phyloP scores from a whole-genome alignment of 2,113 vertebrate genomes.

The Herpailurus yagouaroundi region DNA sequence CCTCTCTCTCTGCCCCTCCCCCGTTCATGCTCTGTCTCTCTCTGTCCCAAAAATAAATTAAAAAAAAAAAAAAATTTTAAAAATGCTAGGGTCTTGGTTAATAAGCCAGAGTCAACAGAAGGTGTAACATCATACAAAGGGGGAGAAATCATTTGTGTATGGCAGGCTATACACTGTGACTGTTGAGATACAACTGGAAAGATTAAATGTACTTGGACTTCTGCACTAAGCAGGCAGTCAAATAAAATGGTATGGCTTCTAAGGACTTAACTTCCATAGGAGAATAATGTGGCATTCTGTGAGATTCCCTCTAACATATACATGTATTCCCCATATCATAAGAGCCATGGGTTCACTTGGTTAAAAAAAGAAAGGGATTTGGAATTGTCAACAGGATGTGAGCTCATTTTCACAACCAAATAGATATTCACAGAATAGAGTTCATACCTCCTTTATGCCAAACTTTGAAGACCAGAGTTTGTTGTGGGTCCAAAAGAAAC shows the following conservation, averaged over 20 bases:
- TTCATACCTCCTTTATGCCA: conserved; percentile 97
- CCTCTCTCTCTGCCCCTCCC: too few species aligned
- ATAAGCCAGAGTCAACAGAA: conserved; percentile 30
- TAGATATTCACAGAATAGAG: neutral
- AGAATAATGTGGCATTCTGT: neutral
- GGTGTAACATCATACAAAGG: neutral
- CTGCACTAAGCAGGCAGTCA: neutral
- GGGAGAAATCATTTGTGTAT: neutral
- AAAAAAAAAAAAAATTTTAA: too few species aligned
- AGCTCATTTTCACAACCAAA: conserved; percentile 34
- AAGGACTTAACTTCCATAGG: neutral
- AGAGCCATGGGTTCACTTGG: neutral
- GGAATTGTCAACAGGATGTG: neutral
- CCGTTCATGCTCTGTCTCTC: too few species aligned
- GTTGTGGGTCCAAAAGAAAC: conserved; percentile 93
- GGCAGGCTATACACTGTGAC: neutral
- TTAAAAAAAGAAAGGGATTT: conserved; percentile 22
- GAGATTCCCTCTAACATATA: neutral
- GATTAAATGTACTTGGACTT: conserved; percentile 6
- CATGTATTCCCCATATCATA: neutral
- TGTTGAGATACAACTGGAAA: neutral
- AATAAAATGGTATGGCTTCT: neutral
- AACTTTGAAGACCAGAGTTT: conserved; percentile 96
- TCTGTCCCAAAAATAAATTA: too few species aligned
- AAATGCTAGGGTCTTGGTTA: neutral